phyloP scores from a whole-genome alignment of 1,140 invertebrate genomes.

The Euwallacea fornicatus region DNA sequence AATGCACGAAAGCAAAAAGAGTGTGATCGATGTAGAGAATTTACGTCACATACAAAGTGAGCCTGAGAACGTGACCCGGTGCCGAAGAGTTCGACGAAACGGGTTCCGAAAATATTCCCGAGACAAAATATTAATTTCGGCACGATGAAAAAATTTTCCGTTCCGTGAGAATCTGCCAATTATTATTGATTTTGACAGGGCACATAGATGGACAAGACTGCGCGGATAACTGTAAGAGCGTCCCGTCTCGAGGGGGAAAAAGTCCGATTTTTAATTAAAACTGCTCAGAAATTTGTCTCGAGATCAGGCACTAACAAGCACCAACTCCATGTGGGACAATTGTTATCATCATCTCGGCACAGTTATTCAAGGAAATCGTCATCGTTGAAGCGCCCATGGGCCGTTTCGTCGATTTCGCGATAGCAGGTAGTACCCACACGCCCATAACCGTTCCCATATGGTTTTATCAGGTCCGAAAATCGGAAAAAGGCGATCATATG shows the following conservation, averaged over 20 bases:
- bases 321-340: neutral
- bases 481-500: constrained; percentile 25
- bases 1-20: too few relatives aligned
- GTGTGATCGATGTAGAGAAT: too few relatives aligned
- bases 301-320: neutral
- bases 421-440: constrained; percentile 5
- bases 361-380: too few relatives aligned
- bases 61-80: constrained; percentile 22
- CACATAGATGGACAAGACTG: neutral
- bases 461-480: constrained; percentile 16
- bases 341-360: too few relatives aligned
- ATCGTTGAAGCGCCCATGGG: too few relatives aligned
- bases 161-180: constrained; percentile 28
- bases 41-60: neutral
- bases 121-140: constrained; percentile 18
- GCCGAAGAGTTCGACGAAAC: constrained; percentile 12
- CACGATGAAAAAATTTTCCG: constrained; percentile 10
- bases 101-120: constrained; percentile 12
- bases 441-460: constrained; percentile 9
- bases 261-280: neutral
- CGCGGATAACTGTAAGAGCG: too few relatives aligned
- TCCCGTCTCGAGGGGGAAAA: too few relatives aligned
- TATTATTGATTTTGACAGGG: constrained; percentile 6
- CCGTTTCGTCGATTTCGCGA: too few relatives aligned
- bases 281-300: neutral